phyloP scores from a whole-genome alignment of 2,113 vertebrate genomes.

The Clarias gariepinus region DNA sequence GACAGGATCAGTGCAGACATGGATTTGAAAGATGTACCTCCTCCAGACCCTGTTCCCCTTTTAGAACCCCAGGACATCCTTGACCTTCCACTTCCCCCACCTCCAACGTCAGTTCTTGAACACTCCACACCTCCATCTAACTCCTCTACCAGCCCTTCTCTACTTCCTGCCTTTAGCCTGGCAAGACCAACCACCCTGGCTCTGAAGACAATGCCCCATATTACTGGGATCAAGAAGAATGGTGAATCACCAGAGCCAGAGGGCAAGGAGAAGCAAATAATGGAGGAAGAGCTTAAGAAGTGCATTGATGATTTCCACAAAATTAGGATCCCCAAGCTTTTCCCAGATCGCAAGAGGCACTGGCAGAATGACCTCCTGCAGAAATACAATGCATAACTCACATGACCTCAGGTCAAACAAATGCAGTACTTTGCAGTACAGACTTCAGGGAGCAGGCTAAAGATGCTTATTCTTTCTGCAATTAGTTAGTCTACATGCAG shows the following conservation, averaged over 20 bases:
- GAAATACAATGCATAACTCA: slow-evolving; percentile 72
- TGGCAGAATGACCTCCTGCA: slow-evolving; percentile 79
- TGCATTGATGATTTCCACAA: slow-evolving; percentile 78
- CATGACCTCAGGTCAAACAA: not conserved
- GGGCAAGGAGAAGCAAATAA: slow-evolving; percentile 71
- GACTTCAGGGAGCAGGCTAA: not conserved
- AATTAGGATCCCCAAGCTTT: slow-evolving; percentile 72
- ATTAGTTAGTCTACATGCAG: not conserved
- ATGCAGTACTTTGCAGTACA: no score
- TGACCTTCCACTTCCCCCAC: slow-evolving; percentile 51
- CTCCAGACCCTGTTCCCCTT: slow-evolving; percentile 41
- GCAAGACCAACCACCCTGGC: slow-evolving; percentile 65
- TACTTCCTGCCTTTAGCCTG: slow-evolving; percentile 49
- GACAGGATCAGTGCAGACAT: slow-evolving; percentile 44
- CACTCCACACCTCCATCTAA: not conserved
- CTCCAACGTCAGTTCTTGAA: slow-evolving; percentile 7
- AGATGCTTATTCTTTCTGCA: not conserved
- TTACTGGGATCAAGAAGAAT: slow-evolving; percentile 62
- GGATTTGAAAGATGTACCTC: slow-evolving; percentile 41
- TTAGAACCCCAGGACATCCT: slow-evolving; percentile 38
- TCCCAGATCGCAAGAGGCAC: slow-evolving; percentile 78
- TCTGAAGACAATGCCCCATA: slow-evolving; percentile 66
- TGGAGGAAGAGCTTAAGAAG: slow-evolving; percentile 77
- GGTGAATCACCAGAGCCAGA: slow-evolving; percentile 64
- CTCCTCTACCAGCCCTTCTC: slow-evolving; percentile 33